A percentile compares a stretch with the other conserved stretches of the same genome.
phyloP scores from a whole-genome alignment of 2,888 invertebrate genomes.

The Nasonia oneida region DNA sequence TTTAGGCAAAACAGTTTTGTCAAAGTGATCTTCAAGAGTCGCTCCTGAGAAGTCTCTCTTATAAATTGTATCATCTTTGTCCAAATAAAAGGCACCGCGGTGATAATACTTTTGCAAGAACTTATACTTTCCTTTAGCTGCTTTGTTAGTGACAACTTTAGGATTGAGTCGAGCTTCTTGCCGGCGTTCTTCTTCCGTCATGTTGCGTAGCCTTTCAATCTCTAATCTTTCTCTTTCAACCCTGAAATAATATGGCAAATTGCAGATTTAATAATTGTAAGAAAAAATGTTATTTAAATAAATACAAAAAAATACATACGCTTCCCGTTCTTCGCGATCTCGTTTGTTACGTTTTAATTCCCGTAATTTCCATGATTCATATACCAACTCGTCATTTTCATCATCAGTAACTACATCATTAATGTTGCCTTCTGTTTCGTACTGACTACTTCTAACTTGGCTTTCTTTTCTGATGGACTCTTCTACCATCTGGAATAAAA shows the following conservation, averaged over 20 bases:
- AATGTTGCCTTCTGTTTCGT: slow-evolving; percentile 88
- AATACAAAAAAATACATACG: slow-evolving; percentile 83
- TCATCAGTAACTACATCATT: slow-evolving; percentile 95
- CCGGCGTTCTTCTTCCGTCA: slow-evolving; percentile 98
- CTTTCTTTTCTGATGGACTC: slow-evolving; percentile 93
- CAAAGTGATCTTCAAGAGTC: slow-evolving; percentile 99
- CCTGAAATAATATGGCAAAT: slow-evolving; percentile 79
- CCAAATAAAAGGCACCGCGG: slow-evolving; percentile 98
- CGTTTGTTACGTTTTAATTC: slow-evolving; percentile 98
- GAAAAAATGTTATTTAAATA: background rate
- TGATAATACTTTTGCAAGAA: slow-evolving; percentile 99
- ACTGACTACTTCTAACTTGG: slow-evolving; percentile 80
- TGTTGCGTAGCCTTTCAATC: slow-evolving; percentile 92
- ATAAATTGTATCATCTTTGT: slow-evolving; percentile 93
- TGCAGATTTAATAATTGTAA: slow-evolving; percentile 23
- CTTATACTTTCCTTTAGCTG: slow-evolving; percentile 98
- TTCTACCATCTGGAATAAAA: slow-evolving; percentile 86
- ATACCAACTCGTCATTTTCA: slow-evolving; percentile 97
- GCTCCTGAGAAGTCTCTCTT: slow-evolving; percentile 97
- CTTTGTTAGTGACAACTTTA: slow-evolving; percentile 95
- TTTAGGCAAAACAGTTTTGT: slow-evolving; percentile 98
- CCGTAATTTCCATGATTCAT: slow-evolving; percentile 98
- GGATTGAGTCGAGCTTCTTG: slow-evolving; percentile 94
- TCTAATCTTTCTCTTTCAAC: slow-evolving; percentile 93
- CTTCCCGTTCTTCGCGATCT: slow-evolving; percentile 96